Conservation (phyloP, 2,888 invertebrate species). For the Eugnorisma glareosa region DNA sequence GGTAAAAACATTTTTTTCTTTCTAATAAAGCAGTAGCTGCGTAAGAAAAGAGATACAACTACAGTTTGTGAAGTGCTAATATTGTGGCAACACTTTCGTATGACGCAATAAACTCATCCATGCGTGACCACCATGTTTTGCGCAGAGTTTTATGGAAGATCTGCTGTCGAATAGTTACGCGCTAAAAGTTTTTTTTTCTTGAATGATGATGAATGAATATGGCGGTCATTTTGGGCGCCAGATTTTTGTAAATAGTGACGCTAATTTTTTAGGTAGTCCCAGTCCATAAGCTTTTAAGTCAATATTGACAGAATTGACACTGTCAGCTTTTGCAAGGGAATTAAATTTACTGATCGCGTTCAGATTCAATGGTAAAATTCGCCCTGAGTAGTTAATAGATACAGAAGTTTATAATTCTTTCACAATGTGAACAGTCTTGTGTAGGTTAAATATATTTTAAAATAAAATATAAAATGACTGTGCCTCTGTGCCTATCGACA, state of each 20-base stretch:
- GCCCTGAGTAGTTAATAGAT: neutral
- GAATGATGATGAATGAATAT: neutral
- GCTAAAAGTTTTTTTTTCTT: neutral
- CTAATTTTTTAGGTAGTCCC: neutral
- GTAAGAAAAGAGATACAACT: neutral
- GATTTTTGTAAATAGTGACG: neutral
- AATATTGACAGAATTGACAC: neutral
- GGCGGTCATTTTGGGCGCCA: neutral
- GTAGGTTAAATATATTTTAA: slow-evolving; percentile 74
- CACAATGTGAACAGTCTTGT: slow-evolving; percentile 60
- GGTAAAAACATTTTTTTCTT: neutral
- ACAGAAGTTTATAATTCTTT: slow-evolving; percentile 49
- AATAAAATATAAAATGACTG: slow-evolving; percentile 81
- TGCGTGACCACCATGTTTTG: neutral
- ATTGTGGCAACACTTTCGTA: too few species aligned
- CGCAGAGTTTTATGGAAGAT: neutral
- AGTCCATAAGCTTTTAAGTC: neutral
- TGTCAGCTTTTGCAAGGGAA: neutral
- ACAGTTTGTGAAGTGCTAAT: neutral
- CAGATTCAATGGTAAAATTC: neutral
- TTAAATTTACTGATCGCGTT: neutral
- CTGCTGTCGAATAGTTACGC: neutral
- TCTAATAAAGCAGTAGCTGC: neutral
- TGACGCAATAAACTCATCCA: neutral
- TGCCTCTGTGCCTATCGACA: slow-evolving; percentile 87